Evolutionary conservation across 2,113 vertebrate species (phyloP).

Genomic region (Aramus guarauna): DNA sequence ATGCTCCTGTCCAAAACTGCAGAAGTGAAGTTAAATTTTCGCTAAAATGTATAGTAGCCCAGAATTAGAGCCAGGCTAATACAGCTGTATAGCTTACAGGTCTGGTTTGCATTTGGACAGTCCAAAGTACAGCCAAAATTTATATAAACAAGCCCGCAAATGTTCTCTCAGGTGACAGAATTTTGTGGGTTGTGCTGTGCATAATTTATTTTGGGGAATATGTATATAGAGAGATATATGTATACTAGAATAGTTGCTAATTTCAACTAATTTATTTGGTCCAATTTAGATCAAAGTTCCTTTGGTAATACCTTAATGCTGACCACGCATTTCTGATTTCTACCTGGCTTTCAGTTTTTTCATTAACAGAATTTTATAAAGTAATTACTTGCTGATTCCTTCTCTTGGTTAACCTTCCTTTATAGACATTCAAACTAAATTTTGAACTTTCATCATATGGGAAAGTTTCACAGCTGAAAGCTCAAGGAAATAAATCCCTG

Average conservation of each 20-base stretch:
- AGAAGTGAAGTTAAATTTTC: not conserved
- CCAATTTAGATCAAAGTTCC: not conserved
- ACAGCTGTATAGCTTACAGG: not conserved
- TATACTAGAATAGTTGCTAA: not conserved
- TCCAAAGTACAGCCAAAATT: not conserved
- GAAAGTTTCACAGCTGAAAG: not conserved
- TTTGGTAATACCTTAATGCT: not conserved
- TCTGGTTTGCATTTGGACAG: not conserved
- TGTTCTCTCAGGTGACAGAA: not conserved
- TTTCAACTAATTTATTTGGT: not conserved
- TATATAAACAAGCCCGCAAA: not conserved
- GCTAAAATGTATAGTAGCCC: not conserved
- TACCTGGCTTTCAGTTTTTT: not conserved
- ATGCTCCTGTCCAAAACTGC: not conserved
- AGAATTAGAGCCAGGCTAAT: not conserved
- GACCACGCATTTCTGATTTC: not conserved
- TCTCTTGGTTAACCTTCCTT: not conserved
- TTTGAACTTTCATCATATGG: not conserved
- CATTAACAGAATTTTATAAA: not conserved
- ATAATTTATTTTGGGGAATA: not conserved
- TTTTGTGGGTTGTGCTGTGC: not conserved
- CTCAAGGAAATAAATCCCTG: not conserved
- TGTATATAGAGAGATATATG: not conserved
- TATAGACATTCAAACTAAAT: not conserved
- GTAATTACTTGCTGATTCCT: not conserved